These are phyloP conservation scores for Tenthredo scrophulariae DNA, from an alignment of 2,888 invertebrate species.

Conservation along the genomic window DNA sequence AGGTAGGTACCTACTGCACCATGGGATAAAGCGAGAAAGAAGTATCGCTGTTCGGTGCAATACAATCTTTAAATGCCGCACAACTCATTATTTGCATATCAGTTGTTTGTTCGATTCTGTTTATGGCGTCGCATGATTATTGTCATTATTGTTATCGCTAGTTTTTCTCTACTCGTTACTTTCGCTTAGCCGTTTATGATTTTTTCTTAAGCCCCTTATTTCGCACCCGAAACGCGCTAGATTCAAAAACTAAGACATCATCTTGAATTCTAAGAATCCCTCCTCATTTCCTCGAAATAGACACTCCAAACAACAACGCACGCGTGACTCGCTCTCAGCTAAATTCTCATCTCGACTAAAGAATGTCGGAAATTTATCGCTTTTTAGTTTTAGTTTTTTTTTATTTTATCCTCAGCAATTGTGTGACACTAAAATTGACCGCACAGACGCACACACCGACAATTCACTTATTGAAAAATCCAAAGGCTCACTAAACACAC, in stretches of 20 bases:
- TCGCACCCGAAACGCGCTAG: neutral
- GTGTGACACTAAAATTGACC: no score
- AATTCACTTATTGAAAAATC: no score
- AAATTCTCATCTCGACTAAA: conserved; percentile 4
- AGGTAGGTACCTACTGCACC: neutral
- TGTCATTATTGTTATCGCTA: conserved; percentile 59
- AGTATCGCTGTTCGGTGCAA: conserved; percentile 60
- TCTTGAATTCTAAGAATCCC: neutral
- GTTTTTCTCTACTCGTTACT: conserved; percentile 1
- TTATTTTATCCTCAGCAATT: neutral
- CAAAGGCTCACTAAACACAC: neutral
- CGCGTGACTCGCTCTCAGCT: neutral
- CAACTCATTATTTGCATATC: conserved; percentile 71
- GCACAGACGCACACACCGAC: neutral
- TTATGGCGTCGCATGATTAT: conserved; percentile 65
- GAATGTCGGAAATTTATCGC: neutral
- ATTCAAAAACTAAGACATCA: neutral
- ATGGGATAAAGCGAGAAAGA: neutral
- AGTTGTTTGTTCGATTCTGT: conserved; percentile 73
- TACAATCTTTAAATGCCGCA: conserved; percentile 69
- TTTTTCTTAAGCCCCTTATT: neutral
- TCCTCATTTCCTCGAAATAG: neutral
- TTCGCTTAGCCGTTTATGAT: neutral
- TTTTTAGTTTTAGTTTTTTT: neutral
- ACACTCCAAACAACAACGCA: neutral